Base-by-base conservation (phyloP, 1,140 invertebrate species). In the Drosophila ironensis region DNA sequence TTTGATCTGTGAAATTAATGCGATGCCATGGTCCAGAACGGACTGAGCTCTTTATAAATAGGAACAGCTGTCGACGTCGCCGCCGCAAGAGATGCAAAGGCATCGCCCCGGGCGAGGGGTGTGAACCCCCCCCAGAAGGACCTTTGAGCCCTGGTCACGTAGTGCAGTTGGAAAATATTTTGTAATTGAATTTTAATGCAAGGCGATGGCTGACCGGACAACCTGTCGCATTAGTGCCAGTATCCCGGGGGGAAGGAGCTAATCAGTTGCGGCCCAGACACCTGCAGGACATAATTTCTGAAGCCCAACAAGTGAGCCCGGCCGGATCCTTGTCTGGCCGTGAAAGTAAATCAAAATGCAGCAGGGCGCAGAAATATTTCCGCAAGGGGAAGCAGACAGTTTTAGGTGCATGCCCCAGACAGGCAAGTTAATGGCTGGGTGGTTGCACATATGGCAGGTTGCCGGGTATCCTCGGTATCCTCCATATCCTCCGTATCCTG, bases 291-390 rank as follows among this genome's bases (percentile, higher is more conserved):
- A 80, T 86, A 56, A 72, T 66, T 71, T 72, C 25, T 28, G 80
- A 72, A 84, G 56, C 80, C 71, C 66, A 74, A 75, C 71, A 84
- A 84, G 74, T 84, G 80, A 37, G 38, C 14, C 37, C 7, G 33
- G 38, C 14, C 37, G 12, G 33, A 16, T 37, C 12, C 33, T 16
- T 1, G 74, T 86, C 80, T 80, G 59, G 80, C 74, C 78, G 75
- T 86, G 73, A 75, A 84, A 86, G 80, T 84, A 84, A 84, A 84
- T 84, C 80, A 86, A 86, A 86, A 78, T 86, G 80, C 80, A 86
- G 59, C 64, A 77, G 51, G 41, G 72, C 54, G 63, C 67, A 71
- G 30, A 50, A 46, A 70, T 75, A 74, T 73, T 78, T 73, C 64
- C 47, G 22, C 28, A 16, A 41, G 25, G 8, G 35, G 40, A 63